Evolutionary conservation across 2,888 invertebrate species (phyloP), one percentile per base, ranked within the genome.

Genomic region (Thereva unica): DNA sequence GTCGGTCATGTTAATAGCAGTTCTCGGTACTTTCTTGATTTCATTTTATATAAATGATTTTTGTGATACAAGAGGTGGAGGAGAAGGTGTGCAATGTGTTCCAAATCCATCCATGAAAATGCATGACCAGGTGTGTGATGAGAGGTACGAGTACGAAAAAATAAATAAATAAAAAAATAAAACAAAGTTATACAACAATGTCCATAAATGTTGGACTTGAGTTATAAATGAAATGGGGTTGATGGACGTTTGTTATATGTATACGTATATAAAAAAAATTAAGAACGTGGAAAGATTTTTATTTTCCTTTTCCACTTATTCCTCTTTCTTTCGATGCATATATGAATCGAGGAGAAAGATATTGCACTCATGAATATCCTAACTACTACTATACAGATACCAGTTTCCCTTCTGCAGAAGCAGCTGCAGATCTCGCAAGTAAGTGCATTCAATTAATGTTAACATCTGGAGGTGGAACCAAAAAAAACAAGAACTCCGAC

Each of bases 101-200:
- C 47, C 23, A 41, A 50, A 41, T 50, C 61, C 35, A 50, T 38
- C 61, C 50, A 61, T 49, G 40, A 61, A 54, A 40, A n/a, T 49
- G 40, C 64, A 44, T 65, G 65, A 65, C 65, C 65, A 65, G 65
- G 65, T 65, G 65, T 23, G 23, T 65, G 44, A 65, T 65, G 47
- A 42, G 34, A 49, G 47, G 45, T 41, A 65, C n/a, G 55, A 41
- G 44, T 53, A 64, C 45, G 38, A 64, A 53, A 65, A 65, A 45
- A 54, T 44, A 40, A 10, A 65, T 49, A 64, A 49, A 9, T 5
- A 7, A 53, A 61, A 61, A 35, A 23, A 9, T n/a, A 55, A 55
- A 38, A 55, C 34, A 12, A 23, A 42, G 8, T 41, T 4, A 55
- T 5, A 55, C 41, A 41, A 50, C 38, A 61, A 61, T 41, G 40